These are phyloP conservation scores for Machaerirhynchus nigripectus DNA, from an alignment of 2,113 vertebrate species.

Conservation along the genomic window DNA sequence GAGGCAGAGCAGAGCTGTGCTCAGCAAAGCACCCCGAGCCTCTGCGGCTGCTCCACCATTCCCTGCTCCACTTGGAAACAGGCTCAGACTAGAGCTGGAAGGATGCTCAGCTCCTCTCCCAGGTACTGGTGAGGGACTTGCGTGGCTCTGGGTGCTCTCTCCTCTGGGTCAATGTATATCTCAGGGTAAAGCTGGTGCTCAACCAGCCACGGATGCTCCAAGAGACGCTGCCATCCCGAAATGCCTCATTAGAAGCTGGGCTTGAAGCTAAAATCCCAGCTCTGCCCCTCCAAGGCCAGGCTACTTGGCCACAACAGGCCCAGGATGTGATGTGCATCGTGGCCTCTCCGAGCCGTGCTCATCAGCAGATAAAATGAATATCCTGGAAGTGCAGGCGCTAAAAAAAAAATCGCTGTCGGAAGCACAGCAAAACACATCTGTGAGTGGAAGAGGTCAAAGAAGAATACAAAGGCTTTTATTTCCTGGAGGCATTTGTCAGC, in stretches of 20 bases:
- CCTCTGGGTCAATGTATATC: background rate
- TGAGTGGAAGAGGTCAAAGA: slow-evolving; percentile 24
- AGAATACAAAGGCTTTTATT: slow-evolving; percentile 40
- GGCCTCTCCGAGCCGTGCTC: accelerated
- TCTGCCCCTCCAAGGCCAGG: background rate
- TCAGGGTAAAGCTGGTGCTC: background rate
- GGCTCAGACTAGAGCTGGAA: background rate
- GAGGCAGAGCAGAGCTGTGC: background rate
- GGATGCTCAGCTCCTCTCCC: background rate
- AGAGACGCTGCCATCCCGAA: background rate
- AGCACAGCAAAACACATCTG: slow-evolving; percentile 21
- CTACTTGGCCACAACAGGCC: background rate
- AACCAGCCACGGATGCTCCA: background rate
- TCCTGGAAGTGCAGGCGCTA: background rate
- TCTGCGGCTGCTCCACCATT: background rate
- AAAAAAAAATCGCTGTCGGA: background rate
- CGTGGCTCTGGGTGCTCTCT: accelerated
- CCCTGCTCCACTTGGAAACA: background rate
- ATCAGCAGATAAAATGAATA: background rate
- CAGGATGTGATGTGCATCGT: accelerated
- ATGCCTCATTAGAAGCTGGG: background rate
- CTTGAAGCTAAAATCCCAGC: background rate
- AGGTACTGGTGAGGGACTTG: background rate
- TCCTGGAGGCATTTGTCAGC: slow-evolving; percentile 32
- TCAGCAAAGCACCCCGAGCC: background rate